Conservation (phyloP, 2,797 vertebrate genomes). For the Channallabes apus region DNA sequence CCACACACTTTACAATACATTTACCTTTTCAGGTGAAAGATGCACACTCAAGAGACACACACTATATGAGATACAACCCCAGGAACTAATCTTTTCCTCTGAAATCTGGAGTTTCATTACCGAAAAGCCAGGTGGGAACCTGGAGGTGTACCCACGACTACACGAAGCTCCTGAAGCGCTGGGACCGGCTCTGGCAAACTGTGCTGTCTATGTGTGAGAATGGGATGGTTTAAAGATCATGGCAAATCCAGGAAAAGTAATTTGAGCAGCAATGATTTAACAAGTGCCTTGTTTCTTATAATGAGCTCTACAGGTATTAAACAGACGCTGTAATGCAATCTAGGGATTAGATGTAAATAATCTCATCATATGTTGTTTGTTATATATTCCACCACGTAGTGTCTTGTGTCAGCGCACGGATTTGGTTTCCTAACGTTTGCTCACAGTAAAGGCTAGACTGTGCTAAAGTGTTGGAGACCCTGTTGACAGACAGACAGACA, state of each 20-base stretch:
- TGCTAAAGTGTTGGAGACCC: not conserved
- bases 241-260: not conserved
- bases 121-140: not conserved
- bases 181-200: not conserved
- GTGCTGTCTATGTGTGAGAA: conserved; percentile 2
- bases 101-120: not conserved
- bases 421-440: conserved; percentile 30
- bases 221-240: not conserved
- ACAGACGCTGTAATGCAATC: conserved; percentile 2
- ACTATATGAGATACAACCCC: not conserved
- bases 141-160: not conserved
- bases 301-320: conserved; percentile 8
- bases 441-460: conserved; percentile 14
- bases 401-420: conserved; percentile 9
- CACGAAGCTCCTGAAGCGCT: not conserved
- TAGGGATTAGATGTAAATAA: conserved; percentile 20
- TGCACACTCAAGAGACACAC: not conserved
- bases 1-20: not conserved
- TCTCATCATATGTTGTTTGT: conserved; percentile 19
- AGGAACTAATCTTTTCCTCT: not conserved
- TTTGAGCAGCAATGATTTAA: conserved; percentile 28
- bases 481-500: conserved; percentile 13
- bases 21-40: not conserved
- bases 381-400: not conserved
- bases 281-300: conserved; percentile 22